These are phyloP conservation scores for Typhlichthys eigenmanni DNA, from an alignment of 2,797 vertebrate genomes.

Conservation along the genomic window DNA sequence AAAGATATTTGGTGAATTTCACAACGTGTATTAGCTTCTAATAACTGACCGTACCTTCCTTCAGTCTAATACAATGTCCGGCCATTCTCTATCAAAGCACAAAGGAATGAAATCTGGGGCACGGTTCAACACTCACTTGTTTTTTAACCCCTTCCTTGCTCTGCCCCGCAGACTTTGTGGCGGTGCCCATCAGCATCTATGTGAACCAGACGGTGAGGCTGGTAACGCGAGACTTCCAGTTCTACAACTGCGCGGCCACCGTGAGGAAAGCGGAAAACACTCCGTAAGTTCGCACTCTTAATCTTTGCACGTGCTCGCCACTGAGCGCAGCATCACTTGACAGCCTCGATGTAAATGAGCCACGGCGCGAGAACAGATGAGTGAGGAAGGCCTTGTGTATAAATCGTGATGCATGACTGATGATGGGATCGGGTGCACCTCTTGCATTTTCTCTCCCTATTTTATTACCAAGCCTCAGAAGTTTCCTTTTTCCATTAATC, in stretches of 20 bases:
- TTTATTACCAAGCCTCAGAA: slow-evolving; percentile 71
- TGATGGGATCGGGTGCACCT: slow-evolving; percentile 69
- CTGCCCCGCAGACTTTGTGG: slow-evolving; percentile 84
- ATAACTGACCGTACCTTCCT: too few species aligned
- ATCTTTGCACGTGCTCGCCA: slow-evolving; percentile 49
- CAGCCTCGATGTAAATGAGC: slow-evolving; percentile 70
- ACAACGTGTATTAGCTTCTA: too few species aligned
- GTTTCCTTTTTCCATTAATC: slow-evolving; percentile 82
- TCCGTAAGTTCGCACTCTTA: slow-evolving; percentile 84
- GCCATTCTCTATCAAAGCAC: too few species aligned
- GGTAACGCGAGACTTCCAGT: slow-evolving; percentile 85
- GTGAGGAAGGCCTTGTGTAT: slow-evolving; percentile 67
- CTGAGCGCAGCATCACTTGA: slow-evolving; percentile 53
- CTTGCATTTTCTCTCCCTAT: slow-evolving; percentile 59
- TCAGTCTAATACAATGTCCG: too few species aligned
- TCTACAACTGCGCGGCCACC: slow-evolving; percentile 92
- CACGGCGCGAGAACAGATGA: slow-evolving; percentile 56
- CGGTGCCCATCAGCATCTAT: slow-evolving; percentile 79
- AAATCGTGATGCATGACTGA: slow-evolving; percentile 75
- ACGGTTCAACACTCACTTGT: too few species aligned
- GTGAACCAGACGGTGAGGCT: slow-evolving; percentile 77
- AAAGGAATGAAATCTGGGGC: too few species aligned
- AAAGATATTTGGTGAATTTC: too few species aligned
- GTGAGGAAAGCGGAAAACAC: slow-evolving; percentile 86
- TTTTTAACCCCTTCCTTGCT: slow-evolving; percentile 1